Evolutionary conservation across 2,888 invertebrate genomes (phyloP), one percentile per base, ranked within the genome.

Genomic region (Thysanoteuthis rhombus): DNA sequence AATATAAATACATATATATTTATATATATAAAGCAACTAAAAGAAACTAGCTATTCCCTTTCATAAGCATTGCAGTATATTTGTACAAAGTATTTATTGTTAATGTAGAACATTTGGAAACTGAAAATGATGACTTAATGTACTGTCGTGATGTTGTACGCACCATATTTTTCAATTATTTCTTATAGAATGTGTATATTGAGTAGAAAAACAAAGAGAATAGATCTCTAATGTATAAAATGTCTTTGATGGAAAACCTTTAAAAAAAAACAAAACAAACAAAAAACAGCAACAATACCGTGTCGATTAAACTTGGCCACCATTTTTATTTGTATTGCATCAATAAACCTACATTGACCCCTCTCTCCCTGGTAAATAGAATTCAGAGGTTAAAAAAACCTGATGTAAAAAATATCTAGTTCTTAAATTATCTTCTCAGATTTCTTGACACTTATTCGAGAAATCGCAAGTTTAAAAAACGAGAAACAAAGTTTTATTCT

Each of bases 81-180:
- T 75, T 75, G 75, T 75, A 75, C 75, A 75, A 75, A 75, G n/a
- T 75, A 75, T 75, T 75, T 75, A 75, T 75, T 75, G n/a, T n/a
- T n/a, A n/a, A n/a, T 1, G 75, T n/a, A 75, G n/a, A 75, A 6
- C n/a, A 75, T 75, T 75, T 75, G n/a, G 4, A 12, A 75, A 75
- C 36, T 36, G n/a, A 75, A n/a, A 75, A 8, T n/a, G n/a, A n/a
- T 75, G 58, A 58, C 58, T 75, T 75, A n/a, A 75, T 75, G n/a
- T 36, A 75, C 75, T 36, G 1, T 75, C 36, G n/a, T n/a, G n/a
- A 12, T 75, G 75, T 75, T n/a, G 75, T 75, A 6, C 75, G 75
- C 75, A 75, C 75, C 75, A 75, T n/a, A 19, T 36, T 75, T 75
- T 75, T 36, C 75, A 6, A 75, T 75, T 75, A n/a, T 75, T 75